Percentiles rank a stretch among this genome's conserved stretches.
These are phyloP conservation scores for Paratrypauchen microcephalus DNA, from an alignment of 2,797 vertebrate genomes.

Conservation along the genomic window DNA sequence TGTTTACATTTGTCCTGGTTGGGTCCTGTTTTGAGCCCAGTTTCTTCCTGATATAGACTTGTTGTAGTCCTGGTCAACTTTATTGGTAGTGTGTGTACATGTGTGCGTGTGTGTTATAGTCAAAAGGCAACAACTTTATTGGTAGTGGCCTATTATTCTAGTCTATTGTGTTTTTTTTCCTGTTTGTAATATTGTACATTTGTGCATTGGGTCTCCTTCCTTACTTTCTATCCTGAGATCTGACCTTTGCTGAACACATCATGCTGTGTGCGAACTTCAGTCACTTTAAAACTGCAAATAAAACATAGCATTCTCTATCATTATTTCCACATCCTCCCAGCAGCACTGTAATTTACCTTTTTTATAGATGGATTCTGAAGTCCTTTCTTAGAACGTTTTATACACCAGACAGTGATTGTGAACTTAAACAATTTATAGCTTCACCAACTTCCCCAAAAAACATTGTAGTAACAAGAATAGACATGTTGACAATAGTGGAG, in stretches of 20 bases:
- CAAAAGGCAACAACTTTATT: background rate
- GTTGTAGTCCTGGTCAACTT: too few species aligned
- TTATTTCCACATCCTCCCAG: slow-evolving; percentile 14
- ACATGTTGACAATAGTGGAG: background rate
- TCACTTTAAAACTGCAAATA: background rate
- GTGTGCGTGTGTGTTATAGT: too few species aligned
- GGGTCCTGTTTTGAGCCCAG: background rate
- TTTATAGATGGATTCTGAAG: slow-evolving; percentile 7
- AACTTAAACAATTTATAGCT: slow-evolving; percentile 4
- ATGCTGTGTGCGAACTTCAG: background rate
- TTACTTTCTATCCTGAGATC: background rate
- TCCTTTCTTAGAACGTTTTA: slow-evolving; percentile 2
- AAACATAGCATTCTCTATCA: background rate
- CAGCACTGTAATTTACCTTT: background rate
- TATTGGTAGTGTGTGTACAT: too few species aligned
- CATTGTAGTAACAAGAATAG: background rate
- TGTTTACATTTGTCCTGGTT: background rate
- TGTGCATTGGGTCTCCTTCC: background rate
- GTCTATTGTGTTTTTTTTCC: background rate
- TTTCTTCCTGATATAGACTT: background rate
- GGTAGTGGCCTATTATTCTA: background rate
- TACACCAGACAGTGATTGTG: background rate
- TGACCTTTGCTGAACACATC: background rate
- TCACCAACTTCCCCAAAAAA: background rate
- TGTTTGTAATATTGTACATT: background rate